phyloP scores from a whole-genome alignment of 2,113 vertebrate species.

The Atherinomorus stipes region DNA sequence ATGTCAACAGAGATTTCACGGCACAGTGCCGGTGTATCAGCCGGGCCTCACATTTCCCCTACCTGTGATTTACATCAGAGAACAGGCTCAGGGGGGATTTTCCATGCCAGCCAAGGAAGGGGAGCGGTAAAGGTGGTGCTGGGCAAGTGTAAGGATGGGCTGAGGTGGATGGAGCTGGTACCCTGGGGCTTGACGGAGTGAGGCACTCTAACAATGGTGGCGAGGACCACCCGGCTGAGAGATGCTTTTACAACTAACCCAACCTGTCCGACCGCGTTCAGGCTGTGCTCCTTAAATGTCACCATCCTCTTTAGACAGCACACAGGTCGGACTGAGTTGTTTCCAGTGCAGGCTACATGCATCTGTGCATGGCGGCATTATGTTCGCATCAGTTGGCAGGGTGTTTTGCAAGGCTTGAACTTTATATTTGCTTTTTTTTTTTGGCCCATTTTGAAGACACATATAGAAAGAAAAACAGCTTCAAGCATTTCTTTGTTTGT shows the following conservation, averaged over 20 bases:
- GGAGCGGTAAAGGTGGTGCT: conserved; percentile 1
- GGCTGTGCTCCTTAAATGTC: conserved; percentile 52
- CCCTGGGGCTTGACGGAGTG: conserved; percentile 58
- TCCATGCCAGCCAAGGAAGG: conserved; percentile 48
- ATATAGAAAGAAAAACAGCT: not conserved
- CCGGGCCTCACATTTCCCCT: conserved; percentile 67
- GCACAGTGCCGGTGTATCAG: conserved; percentile 72
- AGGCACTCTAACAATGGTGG: conserved; percentile 68
- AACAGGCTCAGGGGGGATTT: conserved; percentile 75
- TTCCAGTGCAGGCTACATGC: not conserved
- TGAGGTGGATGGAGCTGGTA: conserved; percentile 14
- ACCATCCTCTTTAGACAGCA: conserved; percentile 18
- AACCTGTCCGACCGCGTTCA: conserved; percentile 58
- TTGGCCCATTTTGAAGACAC: not conserved
- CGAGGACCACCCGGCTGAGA: conserved; percentile 55
- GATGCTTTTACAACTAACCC: conserved; percentile 66
- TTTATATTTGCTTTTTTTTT: not conserved
- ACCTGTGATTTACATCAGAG: conserved; percentile 82
- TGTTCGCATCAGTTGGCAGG: not conserved
- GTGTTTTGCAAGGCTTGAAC: not conserved
- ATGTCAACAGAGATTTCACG: conserved; percentile 82
- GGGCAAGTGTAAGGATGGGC: not conserved
- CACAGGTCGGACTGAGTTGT: conserved; percentile 14
- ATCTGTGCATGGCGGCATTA: not conserved
- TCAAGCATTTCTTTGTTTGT: too few species aligned